Percentiles rank a stretch among this genome's conserved stretches.
phyloP scores from a whole-genome alignment of 1,140 invertebrate species.

The Sycophaga agraensis region DNA sequence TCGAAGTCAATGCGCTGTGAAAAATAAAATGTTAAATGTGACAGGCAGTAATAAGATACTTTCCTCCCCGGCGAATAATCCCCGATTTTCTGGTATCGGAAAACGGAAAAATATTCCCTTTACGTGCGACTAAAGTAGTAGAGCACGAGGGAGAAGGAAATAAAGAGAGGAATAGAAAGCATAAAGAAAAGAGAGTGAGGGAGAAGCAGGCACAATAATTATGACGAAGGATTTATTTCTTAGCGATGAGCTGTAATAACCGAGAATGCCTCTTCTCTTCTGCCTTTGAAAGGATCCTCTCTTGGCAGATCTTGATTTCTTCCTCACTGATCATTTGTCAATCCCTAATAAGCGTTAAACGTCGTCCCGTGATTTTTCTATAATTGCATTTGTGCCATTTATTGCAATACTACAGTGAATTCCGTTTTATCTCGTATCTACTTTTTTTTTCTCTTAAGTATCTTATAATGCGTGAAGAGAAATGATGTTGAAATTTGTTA shows the following conservation, averaged over 20 bases:
- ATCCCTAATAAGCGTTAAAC: too few species aligned
- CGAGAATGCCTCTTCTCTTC: too few species aligned
- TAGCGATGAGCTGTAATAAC: conserved; percentile 20
- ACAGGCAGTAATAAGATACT: conserved; percentile 19
- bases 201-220: conserved; percentile 8
- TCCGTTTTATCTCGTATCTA: too few species aligned
- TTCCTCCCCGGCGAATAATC: conserved; percentile 1
- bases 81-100: conserved; percentile 14
- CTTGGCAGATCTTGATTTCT: too few species aligned
- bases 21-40: conserved; percentile 13
- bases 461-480: too few species aligned
- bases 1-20: not conserved
- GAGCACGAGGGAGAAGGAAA: not conserved
- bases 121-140: not conserved
- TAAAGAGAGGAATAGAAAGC: not conserved
- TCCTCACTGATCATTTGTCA: too few species aligned
- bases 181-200: not conserved
- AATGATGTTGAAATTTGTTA: too few species aligned
- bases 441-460: too few species aligned
- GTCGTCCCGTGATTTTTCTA: too few species aligned
- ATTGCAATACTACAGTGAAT: too few species aligned
- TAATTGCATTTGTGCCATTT: too few species aligned
- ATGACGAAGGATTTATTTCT: conserved; percentile 19
- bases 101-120: conserved; percentile 25
- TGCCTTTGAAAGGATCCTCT: too few species aligned